Evolutionary conservation across 2,888 invertebrate genomes (phyloP), one percentile per base, ranked within the genome.

Genomic region (Shargacucullia verbasci): DNA sequence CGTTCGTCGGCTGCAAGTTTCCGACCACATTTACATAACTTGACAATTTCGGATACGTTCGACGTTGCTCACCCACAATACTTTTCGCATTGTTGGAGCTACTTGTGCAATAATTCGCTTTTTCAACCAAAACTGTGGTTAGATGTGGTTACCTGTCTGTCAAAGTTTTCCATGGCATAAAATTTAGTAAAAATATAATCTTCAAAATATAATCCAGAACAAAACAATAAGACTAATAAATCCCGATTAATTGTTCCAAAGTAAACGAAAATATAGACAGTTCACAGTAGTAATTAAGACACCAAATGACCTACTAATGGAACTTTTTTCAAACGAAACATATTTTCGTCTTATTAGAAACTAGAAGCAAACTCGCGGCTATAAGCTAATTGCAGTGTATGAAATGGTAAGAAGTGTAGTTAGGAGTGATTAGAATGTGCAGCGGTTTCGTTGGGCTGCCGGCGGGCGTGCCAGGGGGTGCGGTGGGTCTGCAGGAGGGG

Each of bases 11-110:
- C 49, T 65, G 70, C 70, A 71, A 78, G 61, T 72, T 78, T 58
- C 58, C 69, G 59, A 63, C 68, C 52, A 55, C 64, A 75, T 81
- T 81, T 72, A 73, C 79, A 78, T 73, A 74, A 79, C 74, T 80
- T 76, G 67, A 73, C 71, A 74, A 76, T 77, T 77, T 73, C 29
- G 70, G 67, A 61, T 67, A 62, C 64, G 55, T 64, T 44, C 48
- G 37, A 47, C 67, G 60, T 48, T 74, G 67, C 54, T 73, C 69
- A 65, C 64, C 58, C 50, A 58, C 45, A 37, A 25, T 64, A 66
- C 68, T 74, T 68, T 70, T 70, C 59, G 39, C 39, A 65, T 43
- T 34, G 37, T 38, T 34, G 14, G 38, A 34, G 46, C 25, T 29
- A 41, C 37, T 61, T 63, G 41, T 54, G 45, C 35, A 44, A 61